Percentiles rank a stretch among this genome's conserved stretches.
These are phyloP conservation scores for Aspidiotus rigidus DNA, from an alignment of 2,888 invertebrate genomes.

Conservation along the genomic window DNA sequence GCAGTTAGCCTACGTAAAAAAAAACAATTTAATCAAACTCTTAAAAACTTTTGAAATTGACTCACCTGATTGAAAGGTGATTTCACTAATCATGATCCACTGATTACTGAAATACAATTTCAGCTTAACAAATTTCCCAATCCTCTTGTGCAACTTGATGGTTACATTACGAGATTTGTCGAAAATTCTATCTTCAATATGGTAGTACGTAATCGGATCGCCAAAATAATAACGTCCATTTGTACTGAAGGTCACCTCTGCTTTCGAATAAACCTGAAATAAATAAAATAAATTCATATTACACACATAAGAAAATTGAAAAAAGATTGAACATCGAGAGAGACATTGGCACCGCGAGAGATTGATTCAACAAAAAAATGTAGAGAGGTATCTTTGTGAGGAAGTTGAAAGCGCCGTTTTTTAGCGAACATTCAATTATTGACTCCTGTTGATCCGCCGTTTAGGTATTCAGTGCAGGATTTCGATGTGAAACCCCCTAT, in stretches of 20 bases:
- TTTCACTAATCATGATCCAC: constrained; percentile 85
- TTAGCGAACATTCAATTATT: constrained; percentile 22
- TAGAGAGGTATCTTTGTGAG: neutral
- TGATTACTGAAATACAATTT: constrained; percentile 67
- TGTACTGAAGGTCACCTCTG: constrained; percentile 67
- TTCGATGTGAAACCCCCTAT: constrained; percentile 14
- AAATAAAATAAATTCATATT: neutral
- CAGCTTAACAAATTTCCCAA: constrained; percentile 70
- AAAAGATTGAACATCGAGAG: neutral
- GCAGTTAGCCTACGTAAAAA: too few species aligned
- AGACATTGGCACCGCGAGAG: neutral
- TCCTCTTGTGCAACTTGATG: constrained; percentile 69
- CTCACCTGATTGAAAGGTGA: constrained; percentile 72
- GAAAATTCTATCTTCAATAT: constrained; percentile 66
- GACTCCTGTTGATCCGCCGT: constrained; percentile 31
- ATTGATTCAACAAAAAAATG: too few species aligned
- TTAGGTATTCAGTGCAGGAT: constrained; percentile 29
- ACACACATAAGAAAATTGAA: neutral
- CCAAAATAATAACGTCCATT: constrained; percentile 69
- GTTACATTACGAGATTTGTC: constrained; percentile 72
- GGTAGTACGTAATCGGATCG: constrained; percentile 63
- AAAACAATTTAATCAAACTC: too few species aligned
- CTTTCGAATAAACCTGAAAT: constrained; percentile 65
- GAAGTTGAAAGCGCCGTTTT: neutral
- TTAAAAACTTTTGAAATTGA: constrained; percentile 35